Conservation (phyloP, 1,140 invertebrate species). For the Ladona fulva region DNA sequence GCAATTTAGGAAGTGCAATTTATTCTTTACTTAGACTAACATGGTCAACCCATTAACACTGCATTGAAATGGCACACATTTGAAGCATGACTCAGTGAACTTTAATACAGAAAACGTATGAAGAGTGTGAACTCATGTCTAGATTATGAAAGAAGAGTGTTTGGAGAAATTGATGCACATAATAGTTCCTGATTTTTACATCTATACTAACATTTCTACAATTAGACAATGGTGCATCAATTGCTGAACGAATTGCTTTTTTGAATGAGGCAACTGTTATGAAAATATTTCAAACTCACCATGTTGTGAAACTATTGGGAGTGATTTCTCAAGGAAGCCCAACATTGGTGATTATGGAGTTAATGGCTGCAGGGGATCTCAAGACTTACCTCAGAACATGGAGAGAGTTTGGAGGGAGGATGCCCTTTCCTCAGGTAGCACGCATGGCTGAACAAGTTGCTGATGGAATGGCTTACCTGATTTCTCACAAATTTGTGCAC, state of each 20-base stretch:
- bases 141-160: no score
- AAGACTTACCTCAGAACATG: slow-evolving; percentile 49
- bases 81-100: no score
- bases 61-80: no score
- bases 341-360: slow-evolving; percentile 63
- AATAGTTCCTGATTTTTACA: no score
- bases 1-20: no score
- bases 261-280: slow-evolving; percentile 56
- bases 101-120: no score
- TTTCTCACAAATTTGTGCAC: slow-evolving; percentile 63
- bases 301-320: slow-evolving; percentile 61
- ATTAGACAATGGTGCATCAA: no score
- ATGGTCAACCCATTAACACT: no score
- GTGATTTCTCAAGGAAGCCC: slow-evolving; percentile 57
- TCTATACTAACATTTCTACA: no score
- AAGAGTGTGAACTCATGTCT: no score
- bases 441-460: slow-evolving; percentile 66
- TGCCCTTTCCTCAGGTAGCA: slow-evolving; percentile 36
- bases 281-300: slow-evolving; percentile 46
- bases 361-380: slow-evolving; percentile 65
- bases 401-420: slow-evolving; percentile 30
- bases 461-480: slow-evolving; percentile 70
- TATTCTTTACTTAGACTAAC: no score
- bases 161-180: no score
- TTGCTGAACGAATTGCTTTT: slow-evolving; percentile 52